phyloP scores from a whole-genome alignment of 23 tunicate genomes.

The Halocynthia aurantium region DNA sequence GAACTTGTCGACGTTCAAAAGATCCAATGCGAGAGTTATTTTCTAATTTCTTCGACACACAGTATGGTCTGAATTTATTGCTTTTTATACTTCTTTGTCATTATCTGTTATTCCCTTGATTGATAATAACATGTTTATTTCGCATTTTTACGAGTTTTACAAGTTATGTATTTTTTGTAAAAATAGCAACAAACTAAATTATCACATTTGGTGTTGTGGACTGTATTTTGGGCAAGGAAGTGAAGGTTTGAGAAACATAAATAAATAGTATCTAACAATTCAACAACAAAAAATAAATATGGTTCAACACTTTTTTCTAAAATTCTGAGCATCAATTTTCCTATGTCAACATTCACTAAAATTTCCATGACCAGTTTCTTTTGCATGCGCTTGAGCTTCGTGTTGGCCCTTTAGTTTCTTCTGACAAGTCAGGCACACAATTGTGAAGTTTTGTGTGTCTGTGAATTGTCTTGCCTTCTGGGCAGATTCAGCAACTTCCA shows the following conservation, averaged over 20 bases:
- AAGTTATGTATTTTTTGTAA: too few species aligned
- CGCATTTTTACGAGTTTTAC: too few species aligned
- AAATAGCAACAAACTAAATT: too few species aligned
- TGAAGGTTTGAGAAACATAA: too few species aligned
- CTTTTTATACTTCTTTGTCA: constrained; percentile 27
- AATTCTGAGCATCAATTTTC: background rate
- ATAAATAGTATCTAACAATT: too few species aligned
- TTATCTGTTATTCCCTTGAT: constrained; percentile 22
- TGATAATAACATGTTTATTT: background rate
- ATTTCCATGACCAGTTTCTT: constrained; percentile 90
- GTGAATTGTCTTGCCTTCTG: constrained; percentile 65
- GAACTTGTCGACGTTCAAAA: too few species aligned
- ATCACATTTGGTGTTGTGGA: too few species aligned
- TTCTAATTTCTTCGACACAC: too few species aligned
- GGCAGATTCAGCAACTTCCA: constrained; percentile 45
- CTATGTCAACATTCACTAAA: constrained; percentile 43
- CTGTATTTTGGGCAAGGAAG: too few species aligned
- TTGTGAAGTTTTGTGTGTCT: constrained; percentile 57
- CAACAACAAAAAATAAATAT: too few species aligned
- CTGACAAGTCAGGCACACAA: constrained; percentile 73
- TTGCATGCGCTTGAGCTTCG: constrained; percentile 63
- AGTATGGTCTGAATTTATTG: constrained; percentile 10
- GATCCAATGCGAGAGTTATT: too few species aligned
- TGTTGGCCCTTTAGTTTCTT: constrained; percentile 56
- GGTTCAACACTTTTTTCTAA: too few species aligned